Conservation (phyloP, 1,140 invertebrate species). For the Helicoverpa zea region DNA sequence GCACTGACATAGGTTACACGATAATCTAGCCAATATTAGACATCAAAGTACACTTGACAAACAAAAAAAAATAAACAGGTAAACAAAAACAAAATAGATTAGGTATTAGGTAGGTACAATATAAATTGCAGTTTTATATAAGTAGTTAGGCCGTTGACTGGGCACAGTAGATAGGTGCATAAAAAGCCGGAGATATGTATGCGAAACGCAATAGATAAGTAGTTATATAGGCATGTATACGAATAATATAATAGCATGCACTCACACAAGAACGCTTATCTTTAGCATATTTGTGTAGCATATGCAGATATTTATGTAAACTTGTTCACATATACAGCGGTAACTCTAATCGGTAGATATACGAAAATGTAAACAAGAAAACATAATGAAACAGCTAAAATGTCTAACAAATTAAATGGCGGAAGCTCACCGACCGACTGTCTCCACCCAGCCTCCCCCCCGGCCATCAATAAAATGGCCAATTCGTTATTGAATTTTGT, state of each 20-base stretch:
- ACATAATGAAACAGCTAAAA: slow-evolving; percentile 65
- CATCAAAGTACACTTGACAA: slow-evolving; percentile 18
- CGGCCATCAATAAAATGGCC: slow-evolving; percentile 87
- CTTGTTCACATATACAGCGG: slow-evolving; percentile 45
- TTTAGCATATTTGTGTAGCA: slow-evolving; percentile 50
- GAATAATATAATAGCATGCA: slow-evolving; percentile 33
- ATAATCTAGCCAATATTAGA: slow-evolving; percentile 6
- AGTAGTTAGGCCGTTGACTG: slow-evolving; percentile 43
- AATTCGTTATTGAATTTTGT: slow-evolving; percentile 87
- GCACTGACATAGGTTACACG: neutral
- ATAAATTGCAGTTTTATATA: slow-evolving; percentile 39
- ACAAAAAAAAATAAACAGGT: slow-evolving; percentile 23
- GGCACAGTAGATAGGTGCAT: slow-evolving; percentile 44
- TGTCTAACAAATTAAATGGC: slow-evolving; percentile 74
- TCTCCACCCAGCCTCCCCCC: slow-evolving; percentile 84
- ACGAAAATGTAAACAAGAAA: slow-evolving; percentile 62
- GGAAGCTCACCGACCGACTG: slow-evolving; percentile 75
- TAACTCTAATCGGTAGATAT: slow-evolving; percentile 40
- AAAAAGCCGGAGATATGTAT: slow-evolving; percentile 47
- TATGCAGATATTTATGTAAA: slow-evolving; percentile 41
- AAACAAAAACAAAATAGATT: slow-evolving; percentile 32
- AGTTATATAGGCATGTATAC: slow-evolving; percentile 32
- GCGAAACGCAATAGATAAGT: slow-evolving; percentile 41
- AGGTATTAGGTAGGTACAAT: neutral
- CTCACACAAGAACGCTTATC: slow-evolving; percentile 51